These are phyloP conservation scores for Osmerus mordax DNA, from an alignment of 2,113 vertebrate genomes.

Conservation along the genomic window DNA sequence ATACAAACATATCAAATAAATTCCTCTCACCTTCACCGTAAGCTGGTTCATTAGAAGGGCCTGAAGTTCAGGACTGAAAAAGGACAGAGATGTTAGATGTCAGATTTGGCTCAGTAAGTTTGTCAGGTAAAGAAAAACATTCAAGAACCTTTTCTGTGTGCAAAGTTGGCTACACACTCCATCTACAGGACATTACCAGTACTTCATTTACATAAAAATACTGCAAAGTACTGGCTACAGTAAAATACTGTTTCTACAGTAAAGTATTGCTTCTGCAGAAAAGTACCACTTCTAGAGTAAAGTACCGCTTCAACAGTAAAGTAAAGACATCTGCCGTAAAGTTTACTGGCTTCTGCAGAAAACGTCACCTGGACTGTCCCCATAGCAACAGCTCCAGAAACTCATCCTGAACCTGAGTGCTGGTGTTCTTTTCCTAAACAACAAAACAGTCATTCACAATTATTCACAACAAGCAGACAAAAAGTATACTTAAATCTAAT, in stretches of 20 bases:
- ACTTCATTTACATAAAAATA: slow-evolving; percentile 6
- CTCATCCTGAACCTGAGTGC: slow-evolving; percentile 95
- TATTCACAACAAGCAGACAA: too few relatives aligned
- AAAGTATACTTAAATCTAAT: not conserved
- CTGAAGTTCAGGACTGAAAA: slow-evolving; percentile 86
- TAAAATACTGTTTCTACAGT: not conserved
- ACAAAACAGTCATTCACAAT: not conserved
- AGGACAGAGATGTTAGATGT: slow-evolving; percentile 13
- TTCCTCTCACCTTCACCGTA: slow-evolving; percentile 85
- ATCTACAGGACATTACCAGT: slow-evolving; percentile 26
- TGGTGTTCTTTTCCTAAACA: slow-evolving; percentile 91
- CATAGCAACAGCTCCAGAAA: slow-evolving; percentile 95
- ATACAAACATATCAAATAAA: not conserved
- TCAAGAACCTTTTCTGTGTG: too few relatives aligned
- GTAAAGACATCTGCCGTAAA: not conserved
- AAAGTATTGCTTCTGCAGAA: not conserved
- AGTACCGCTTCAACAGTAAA: not conserved
- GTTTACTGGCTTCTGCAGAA: too few relatives aligned
- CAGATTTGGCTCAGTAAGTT: not conserved
- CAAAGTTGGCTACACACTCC: not conserved
- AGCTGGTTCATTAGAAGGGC: slow-evolving; percentile 95
- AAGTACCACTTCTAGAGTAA: not conserved
- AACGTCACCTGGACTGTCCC: slow-evolving; percentile 90
- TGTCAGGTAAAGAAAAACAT: too few relatives aligned
- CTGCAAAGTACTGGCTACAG: too few relatives aligned